Conservation (phyloP, 2,113 vertebrate species). For the Romanogobio albipinnatus region DNA sequence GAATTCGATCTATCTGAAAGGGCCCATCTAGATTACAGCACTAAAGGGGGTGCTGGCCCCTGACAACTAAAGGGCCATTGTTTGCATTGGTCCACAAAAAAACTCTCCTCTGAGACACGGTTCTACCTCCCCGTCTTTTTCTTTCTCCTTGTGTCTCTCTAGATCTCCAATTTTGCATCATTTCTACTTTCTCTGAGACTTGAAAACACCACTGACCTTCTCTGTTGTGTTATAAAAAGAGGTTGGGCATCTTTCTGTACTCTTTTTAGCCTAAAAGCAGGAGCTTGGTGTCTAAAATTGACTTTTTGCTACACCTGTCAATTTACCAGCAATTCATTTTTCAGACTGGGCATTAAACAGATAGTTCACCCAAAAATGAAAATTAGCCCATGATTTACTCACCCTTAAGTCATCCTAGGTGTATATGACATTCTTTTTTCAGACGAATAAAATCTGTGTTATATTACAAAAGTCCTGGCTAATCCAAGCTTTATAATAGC, state of each 20-base stretch:
- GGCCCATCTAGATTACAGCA: constrained; percentile 72
- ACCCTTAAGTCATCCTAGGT: too few relatives aligned
- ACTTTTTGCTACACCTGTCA: not conserved
- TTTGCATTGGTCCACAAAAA: constrained; percentile 75
- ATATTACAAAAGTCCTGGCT: too few relatives aligned
- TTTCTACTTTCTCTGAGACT: constrained; percentile 47
- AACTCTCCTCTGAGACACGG: constrained; percentile 64
- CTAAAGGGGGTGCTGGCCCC: constrained; percentile 59
- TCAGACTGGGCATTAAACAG: not conserved
- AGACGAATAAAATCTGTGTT: too few relatives aligned
- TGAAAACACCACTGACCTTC: constrained; percentile 46
- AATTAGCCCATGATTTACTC: too few relatives aligned
- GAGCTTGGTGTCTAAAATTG: not conserved
- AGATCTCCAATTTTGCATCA: constrained; percentile 57
- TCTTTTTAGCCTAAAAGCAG: not conserved
- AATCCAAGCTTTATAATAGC: too few relatives aligned
- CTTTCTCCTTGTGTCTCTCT: not conserved
- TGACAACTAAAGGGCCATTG: constrained; percentile 76
- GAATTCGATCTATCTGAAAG: constrained; percentile 69
- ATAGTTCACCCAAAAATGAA: too few relatives aligned
- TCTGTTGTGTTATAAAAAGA: constrained; percentile 38
- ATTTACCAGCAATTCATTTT: not conserved
- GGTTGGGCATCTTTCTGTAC: not conserved
- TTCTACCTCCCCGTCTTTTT: constrained; percentile 56
- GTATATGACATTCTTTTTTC: too few relatives aligned